Evolutionary conservation across 1,140 invertebrate species (phyloP).

Genomic region (Listronotus bonariensis): DNA sequence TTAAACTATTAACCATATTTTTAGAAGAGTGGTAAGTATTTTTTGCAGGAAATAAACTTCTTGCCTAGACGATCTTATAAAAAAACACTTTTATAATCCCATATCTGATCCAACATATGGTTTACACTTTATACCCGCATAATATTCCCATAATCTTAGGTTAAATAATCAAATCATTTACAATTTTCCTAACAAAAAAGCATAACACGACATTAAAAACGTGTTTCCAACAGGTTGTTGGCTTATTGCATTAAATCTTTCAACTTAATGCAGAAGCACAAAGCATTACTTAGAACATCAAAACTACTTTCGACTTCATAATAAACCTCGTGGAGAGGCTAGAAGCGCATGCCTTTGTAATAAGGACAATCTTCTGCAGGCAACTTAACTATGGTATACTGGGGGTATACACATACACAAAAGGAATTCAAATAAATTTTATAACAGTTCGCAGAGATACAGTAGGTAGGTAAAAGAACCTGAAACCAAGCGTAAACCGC

Average conservation of each 20-base stretch:
- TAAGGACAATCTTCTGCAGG: conserved; percentile 31
- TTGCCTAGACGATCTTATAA: no score
- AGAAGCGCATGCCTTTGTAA: conserved; percentile 32
- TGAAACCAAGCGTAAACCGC: conserved; percentile 18
- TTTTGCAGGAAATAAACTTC: no score
- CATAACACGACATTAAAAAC: conserved; percentile 9
- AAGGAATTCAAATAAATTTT: conserved; percentile 38
- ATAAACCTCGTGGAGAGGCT: conserved; percentile 27
- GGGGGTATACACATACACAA: conserved; percentile 16
- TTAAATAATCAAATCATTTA: no score
- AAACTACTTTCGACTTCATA: conserved; percentile 32
- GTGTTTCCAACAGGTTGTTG: conserved; percentile 27
- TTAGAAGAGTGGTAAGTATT: no score
- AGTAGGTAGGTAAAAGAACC: conserved; percentile 29
- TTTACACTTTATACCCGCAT: no score
- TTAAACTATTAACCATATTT: no score
- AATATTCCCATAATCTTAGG: no score
- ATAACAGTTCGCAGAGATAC: conserved; percentile 31
- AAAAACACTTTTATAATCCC: no score
- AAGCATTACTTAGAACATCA: conserved; percentile 14
- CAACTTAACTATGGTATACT: conserved; percentile 14
- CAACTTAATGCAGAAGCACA: conserved; percentile 1
- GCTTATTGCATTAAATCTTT: background rate
- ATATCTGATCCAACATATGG: no score
- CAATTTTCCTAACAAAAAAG: no score